A percentile compares a stretch with the other conserved stretches of the same genome.
phyloP scores from a whole-genome alignment of 1,140 invertebrate genomes.

The Platyscapa corneri region DNA sequence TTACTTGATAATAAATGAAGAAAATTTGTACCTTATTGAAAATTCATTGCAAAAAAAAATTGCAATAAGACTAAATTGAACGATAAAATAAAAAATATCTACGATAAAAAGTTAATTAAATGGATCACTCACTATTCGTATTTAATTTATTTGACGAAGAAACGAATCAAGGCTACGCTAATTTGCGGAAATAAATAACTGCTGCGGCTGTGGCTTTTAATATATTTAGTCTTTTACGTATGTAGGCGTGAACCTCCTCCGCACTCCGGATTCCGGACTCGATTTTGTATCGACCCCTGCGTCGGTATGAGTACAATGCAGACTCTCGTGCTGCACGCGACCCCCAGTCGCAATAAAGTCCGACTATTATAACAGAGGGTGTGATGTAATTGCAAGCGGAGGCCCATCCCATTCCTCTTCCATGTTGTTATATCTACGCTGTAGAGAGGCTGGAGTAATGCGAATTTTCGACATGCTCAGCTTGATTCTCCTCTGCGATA shows the following conservation, averaged over 20 bases:
- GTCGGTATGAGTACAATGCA: background rate
- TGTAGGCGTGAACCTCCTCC: background rate
- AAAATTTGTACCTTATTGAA: too few species aligned
- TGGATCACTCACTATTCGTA: too few species aligned
- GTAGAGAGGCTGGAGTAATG: background rate
- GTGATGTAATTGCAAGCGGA: conserved; percentile 4
- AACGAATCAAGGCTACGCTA: background rate
- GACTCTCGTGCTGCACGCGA: background rate
- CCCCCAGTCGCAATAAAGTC: background rate
- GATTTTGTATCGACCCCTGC: background rate
- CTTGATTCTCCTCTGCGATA: background rate
- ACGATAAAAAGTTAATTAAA: background rate
- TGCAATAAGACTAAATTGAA: too few species aligned
- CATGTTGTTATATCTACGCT: background rate
- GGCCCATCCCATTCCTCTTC: background rate
- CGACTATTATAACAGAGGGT: conserved; percentile 1
- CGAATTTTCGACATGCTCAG: background rate
- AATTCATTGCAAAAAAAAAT: too few species aligned
- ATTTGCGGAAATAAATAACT: background rate
- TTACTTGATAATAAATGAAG: too few species aligned
- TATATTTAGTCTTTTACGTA: background rate
- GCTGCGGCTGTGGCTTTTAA: background rate
- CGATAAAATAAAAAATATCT: too few species aligned
- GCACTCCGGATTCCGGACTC: too few species aligned
- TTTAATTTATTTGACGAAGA: background rate